Evolutionary conservation across 2,113 vertebrate species (phyloP).

Genomic region (Paramormyrops kingsleyae): DNA sequence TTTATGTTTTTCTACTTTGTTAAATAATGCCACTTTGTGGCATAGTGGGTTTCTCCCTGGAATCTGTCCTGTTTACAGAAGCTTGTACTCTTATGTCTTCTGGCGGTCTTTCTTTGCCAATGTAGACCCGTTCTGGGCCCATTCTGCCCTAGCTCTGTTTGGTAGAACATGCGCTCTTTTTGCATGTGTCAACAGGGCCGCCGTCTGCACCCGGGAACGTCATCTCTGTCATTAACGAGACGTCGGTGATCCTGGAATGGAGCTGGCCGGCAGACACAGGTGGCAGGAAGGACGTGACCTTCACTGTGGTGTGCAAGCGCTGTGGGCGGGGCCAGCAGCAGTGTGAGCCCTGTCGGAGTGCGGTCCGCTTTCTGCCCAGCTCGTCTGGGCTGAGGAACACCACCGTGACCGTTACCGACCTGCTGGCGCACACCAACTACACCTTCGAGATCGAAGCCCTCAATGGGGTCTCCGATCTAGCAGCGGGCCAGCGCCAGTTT

Average conservation of each 20-base stretch:
- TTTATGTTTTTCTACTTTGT: not conserved
- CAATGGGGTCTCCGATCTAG: conserved; percentile 82
- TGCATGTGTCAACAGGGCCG: conserved; percentile 63
- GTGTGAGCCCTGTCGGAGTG: conserved; percentile 80
- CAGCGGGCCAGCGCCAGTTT: conserved; percentile 69
- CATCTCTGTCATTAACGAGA: conserved; percentile 97
- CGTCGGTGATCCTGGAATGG: conserved; percentile 96
- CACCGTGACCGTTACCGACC: conserved; percentile 84
- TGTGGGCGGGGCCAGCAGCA: conserved; percentile 60
- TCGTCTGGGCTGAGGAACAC: conserved; percentile 81
- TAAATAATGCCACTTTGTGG: not conserved
- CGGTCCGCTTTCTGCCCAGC: conserved; percentile 83
- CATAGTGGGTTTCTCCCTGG: not conserved
- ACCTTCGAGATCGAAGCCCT: conserved; percentile 90
- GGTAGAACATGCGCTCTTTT: not conserved
- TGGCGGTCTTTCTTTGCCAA: not conserved
- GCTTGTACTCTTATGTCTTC: not conserved
- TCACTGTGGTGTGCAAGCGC: conserved; percentile 88
- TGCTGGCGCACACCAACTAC: conserved; percentile 96
- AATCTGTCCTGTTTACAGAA: not conserved
- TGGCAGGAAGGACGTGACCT: conserved; percentile 83
- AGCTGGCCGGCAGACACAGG: conserved; percentile 89
- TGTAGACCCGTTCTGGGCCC: not conserved
- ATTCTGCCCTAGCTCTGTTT: not conserved
- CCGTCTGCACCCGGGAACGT: conserved; percentile 89